Percentiles rank a stretch among this genome's conserved stretches.
Conservation (phyloP, 2,888 invertebrate species). For the Trachelus stipa region DNA sequence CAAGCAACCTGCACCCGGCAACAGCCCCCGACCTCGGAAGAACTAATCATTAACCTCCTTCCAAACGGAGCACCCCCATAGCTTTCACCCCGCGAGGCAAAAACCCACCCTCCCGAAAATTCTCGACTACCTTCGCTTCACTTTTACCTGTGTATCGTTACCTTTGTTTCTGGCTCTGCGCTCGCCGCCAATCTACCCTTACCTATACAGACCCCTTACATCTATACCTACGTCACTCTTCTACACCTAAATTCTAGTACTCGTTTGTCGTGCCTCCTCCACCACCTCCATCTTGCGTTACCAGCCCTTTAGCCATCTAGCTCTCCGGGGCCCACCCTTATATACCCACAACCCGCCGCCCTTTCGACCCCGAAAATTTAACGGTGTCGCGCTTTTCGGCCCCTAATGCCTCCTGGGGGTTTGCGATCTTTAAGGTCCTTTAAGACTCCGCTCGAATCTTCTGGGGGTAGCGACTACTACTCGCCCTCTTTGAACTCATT, state of each 20-base stretch:
- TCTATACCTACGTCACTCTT: too few species aligned
- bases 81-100: conserved; percentile 25
- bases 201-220: too few species aligned
- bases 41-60: conserved; percentile 64
- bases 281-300: conserved; percentile 16
- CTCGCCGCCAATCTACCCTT: too few species aligned
- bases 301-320: conserved; percentile 2
- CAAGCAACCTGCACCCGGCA: conserved; percentile 62
- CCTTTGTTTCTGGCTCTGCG: not conserved
- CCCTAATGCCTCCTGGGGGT: not conserved
- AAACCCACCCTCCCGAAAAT: not conserved
- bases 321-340: conserved; percentile 28
- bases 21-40: conserved; percentile 62
- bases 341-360: conserved; percentile 1
- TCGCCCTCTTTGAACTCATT: too few species aligned
- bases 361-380: conserved; percentile 1
- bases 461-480: too few species aligned
- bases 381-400: not conserved
- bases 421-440: not conserved
- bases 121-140: conserved; percentile 48
- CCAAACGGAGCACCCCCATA: conserved; percentile 20
- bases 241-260: too few species aligned
- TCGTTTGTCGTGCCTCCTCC: too few species aligned
- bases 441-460: not conserved
- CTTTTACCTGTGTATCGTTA: conserved; percentile 50